phyloP scores from a whole-genome alignment of 1,140 invertebrate genomes.

The Calycopis cecrops region DNA sequence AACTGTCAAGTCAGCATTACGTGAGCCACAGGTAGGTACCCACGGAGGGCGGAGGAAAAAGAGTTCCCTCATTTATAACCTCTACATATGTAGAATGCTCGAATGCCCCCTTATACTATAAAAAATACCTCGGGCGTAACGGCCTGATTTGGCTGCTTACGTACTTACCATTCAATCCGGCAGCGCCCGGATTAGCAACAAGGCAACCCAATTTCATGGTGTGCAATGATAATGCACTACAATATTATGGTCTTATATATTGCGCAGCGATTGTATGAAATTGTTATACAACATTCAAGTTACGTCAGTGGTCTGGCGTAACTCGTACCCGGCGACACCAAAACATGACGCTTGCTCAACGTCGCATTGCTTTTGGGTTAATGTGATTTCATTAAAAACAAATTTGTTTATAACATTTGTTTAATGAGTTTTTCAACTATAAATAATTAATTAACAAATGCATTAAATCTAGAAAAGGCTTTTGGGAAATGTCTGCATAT shows the following conservation, averaged over 20 bases:
- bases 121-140: too few species aligned
- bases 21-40: too few species aligned
- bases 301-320: background rate
- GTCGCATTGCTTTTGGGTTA: background rate
- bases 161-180: too few species aligned
- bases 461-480: background rate
- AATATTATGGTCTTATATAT: constrained; percentile 6
- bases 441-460: constrained; percentile 8
- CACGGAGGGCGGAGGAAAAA: too few species aligned
- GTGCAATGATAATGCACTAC: background rate
- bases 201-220: too few species aligned
- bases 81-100: too few species aligned
- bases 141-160: too few species aligned
- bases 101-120: too few species aligned
- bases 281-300: constrained; percentile 7
- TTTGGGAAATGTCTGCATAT: background rate
- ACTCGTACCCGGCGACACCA: background rate
- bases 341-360: constrained; percentile 3
- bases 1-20: too few species aligned
- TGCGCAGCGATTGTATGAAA: constrained; percentile 6
- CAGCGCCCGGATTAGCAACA: too few species aligned
- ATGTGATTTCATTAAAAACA: background rate
- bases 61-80: too few species aligned
- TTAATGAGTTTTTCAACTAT: background rate
- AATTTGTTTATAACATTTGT: background rate